These are phyloP conservation scores for Chrysolina haemoptera DNA, from an alignment of 2,888 invertebrate genomes.

Conservation along the genomic window DNA sequence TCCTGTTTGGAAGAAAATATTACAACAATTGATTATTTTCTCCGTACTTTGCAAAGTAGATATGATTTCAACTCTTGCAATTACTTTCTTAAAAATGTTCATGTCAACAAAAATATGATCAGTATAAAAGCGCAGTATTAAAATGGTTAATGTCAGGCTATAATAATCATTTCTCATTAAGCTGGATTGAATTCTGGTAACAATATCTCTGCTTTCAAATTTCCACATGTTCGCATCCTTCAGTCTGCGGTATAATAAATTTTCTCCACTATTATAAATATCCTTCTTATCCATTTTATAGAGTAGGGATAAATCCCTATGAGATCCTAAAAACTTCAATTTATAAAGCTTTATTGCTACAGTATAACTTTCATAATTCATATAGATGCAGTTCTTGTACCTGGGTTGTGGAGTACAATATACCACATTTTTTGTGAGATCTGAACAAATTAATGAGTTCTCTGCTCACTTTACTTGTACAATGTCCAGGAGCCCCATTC, in stretches of 20 bases:
- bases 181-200: slow-evolving; percentile 31
- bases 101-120: slow-evolving; percentile 22
- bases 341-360: too few relatives aligned
- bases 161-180: slow-evolving; percentile 33
- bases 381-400: too few relatives aligned
- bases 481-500: too few relatives aligned
- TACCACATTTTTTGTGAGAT: too few relatives aligned
- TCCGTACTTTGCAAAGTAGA: slow-evolving; percentile 42
- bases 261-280: slow-evolving; percentile 47
- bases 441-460: too few relatives aligned
- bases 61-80: slow-evolving; percentile 27
- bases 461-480: too few relatives aligned
- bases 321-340: slow-evolving; percentile 38
- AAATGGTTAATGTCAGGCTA: slow-evolving; percentile 39
- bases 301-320: slow-evolving; percentile 42
- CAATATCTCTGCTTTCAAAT: slow-evolving; percentile 33
- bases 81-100: slow-evolving; percentile 32
- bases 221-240: slow-evolving; percentile 42
- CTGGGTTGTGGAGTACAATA: too few relatives aligned
- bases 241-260: slow-evolving; percentile 47
- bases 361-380: too few relatives aligned
- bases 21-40: slow-evolving; percentile 44
- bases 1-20: slow-evolving; percentile 37
- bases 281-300: slow-evolving; percentile 53
- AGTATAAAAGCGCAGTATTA: slow-evolving; percentile 38